Base-by-base conservation (phyloP, 2,113 vertebrate genomes). In the Pomatorhinus ruficollis region DNA sequence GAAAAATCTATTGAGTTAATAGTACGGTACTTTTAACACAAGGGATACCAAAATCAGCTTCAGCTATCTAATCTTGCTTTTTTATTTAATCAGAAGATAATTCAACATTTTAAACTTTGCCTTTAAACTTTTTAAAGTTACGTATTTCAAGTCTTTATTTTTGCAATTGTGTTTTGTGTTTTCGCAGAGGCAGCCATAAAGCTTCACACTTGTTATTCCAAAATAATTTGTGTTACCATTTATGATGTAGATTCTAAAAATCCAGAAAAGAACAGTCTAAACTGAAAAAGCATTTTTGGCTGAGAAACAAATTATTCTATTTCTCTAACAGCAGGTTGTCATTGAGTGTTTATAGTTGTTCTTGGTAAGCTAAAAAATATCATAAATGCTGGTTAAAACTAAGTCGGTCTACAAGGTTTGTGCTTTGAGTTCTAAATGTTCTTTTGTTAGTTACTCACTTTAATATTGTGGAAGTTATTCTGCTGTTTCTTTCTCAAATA, bases 201-300 rank as follows among this genome's bases (percentile, higher is more conserved):
- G 83, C 11, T 39, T 77, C 7, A 45, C 0, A 0, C 8, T 87
- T 3, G 0, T 31, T 49, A n/a, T 47, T 87, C 24, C 17, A 15
- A 78, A 70, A 60, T 79, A 50, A 15, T 64, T 68, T 64, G 1
- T 80, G 5, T 63, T n/a, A 44, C 27, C 7, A 35, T 66, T 33
- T 76, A 13, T 77, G 3, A 21, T 60, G 21, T n/a, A 61, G 30
- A 37, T 74, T 52, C 27, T 52, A 56, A 86, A 69, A 91, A 47
- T 70, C 13, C 9, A 42, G 31, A 57, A 76, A 63, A 72, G 49
- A 66, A 44, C 15, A 75, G 39, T 63, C 76, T 79, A 39, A 66
- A 53, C 24, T 37, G 14, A 70, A 87, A 69, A 56, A 37, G 31
- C 31, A 22, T 68, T 68, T 76, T 64, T 47, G 19, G n/a, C 49